Evolutionary conservation across 2,797 vertebrate species (phyloP), one percentile per base, ranked within the genome.

Genomic region (Etheostoma perlongum): DNA sequence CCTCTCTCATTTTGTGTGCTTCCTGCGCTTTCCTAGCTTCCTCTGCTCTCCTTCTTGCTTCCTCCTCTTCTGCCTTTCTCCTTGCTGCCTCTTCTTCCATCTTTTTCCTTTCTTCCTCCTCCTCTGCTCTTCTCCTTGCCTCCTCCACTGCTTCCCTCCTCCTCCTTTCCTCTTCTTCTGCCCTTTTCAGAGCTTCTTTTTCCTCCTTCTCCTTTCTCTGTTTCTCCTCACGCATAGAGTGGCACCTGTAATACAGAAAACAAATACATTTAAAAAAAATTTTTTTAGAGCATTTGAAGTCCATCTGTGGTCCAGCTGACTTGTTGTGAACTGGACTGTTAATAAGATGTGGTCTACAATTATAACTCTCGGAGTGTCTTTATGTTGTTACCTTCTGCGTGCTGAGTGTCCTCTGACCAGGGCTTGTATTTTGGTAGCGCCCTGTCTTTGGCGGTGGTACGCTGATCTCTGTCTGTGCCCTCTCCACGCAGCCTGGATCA

Each of bases 401-500:
- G 97, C 96, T 0, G 97, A 96, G 71, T 95, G 89, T 6, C 98
- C 98, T 81, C 97, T 95, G 90, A 93, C 94, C 69, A 97, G 59
- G 9, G 97, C 97, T 89, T 99, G 98, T 65, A 99, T 90, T 64
- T 95, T 95, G 62, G 94, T 95, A 55, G 96, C 83, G 1, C 91
- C 93, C 4, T 58, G 84, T 69, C 78, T 91, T 76, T 84, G 92
- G 19, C 85, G 91, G 19, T 18, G 82, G 85, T 94, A 97, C 46
- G 85, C 83, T 1, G 25, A 81, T 27, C 93, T 92, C 64, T 95
- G 95, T 14, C 23, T 78, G 89, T 93, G 94, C 1, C 97, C 95
- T 59, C 96, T 91, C 98, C 97, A 99, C 0, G 75, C 57, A 0
- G 97, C 93, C 93, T 99, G 98, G 74, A 99, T 96, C 40, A 93